Evolutionary conservation across 1,140 invertebrate species (phyloP).

Genomic region (Sarcophaga bullata): DNA sequence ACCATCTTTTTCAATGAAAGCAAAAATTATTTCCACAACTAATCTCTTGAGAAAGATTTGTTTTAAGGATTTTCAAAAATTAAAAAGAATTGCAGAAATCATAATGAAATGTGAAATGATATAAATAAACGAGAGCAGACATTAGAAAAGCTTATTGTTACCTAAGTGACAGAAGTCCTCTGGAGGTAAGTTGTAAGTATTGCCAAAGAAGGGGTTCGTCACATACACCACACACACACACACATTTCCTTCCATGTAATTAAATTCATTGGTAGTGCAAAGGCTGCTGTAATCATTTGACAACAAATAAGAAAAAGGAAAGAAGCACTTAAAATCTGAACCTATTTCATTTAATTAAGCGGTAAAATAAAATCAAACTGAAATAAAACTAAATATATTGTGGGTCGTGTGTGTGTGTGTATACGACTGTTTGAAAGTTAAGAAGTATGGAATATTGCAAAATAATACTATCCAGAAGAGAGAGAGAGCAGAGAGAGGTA

Average conservation of each 20-base stretch:
- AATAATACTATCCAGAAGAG: not conserved
- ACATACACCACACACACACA: no score
- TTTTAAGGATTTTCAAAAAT: no score
- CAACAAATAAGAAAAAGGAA: not conserved
- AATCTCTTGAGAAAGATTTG: no score
- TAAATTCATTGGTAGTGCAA: not conserved
- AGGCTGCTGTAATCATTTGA: not conserved
- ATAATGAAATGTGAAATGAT: no score
- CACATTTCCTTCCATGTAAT: no score
- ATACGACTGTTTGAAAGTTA: not conserved
- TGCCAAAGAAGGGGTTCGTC: not conserved
- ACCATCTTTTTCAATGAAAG: no score
- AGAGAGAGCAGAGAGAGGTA: not conserved
- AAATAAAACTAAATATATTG: not conserved
- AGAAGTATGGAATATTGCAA: not conserved
- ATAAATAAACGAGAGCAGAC: no score
- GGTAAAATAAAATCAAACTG: not conserved
- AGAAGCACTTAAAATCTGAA: not conserved
- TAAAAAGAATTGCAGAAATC: no score
- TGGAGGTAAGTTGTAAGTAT: not conserved
- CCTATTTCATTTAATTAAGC: conserved; percentile 11
- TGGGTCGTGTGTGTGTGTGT: not conserved
- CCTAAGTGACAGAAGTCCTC: not conserved
- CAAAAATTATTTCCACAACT: no score
- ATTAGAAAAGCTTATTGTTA: no score